Percentiles rank a stretch among this genome's conserved stretches.
Conservation (phyloP, 2,888 invertebrate species). For the Alentia gelatinosa region DNA sequence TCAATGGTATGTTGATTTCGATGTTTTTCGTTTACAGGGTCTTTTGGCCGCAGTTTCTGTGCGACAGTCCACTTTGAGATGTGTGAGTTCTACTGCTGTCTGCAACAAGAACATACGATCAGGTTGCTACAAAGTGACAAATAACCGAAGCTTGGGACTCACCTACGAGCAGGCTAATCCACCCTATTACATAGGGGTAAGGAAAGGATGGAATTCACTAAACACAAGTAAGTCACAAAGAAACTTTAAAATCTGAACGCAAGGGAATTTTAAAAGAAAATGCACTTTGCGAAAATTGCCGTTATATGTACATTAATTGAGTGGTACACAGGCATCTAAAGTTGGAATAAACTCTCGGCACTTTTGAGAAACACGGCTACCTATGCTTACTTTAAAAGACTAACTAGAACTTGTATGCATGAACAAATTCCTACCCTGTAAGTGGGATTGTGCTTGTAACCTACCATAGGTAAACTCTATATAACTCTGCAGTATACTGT, state of each 20-base stretch:
- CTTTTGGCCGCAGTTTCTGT: neutral
- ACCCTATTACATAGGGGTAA: constrained; percentile 81
- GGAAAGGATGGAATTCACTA: constrained; percentile 82
- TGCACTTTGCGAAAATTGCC: too few species aligned
- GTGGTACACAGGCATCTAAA: too few species aligned
- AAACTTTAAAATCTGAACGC: neutral
- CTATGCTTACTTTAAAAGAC: too few species aligned
- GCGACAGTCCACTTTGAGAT: neutral
- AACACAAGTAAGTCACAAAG: constrained; percentile 75
- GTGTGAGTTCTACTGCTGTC: constrained; percentile 41
- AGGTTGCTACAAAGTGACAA: constrained; percentile 74
- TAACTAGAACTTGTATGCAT: too few species aligned
- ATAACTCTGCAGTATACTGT: too few species aligned
- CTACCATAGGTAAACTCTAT: too few species aligned
- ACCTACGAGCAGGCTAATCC: constrained; percentile 82
- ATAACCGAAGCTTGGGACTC: constrained; percentile 74
- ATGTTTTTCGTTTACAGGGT: neutral
- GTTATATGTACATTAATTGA: too few species aligned
- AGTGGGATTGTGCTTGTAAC: too few species aligned
- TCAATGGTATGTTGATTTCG: neutral
- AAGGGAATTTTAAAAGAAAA: too few species aligned
- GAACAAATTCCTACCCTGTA: too few species aligned
- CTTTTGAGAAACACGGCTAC: too few species aligned
- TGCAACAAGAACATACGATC: constrained; percentile 68
- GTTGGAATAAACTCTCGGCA: too few species aligned